These are phyloP conservation scores for Bombus superbus DNA, from an alignment of 1,140 invertebrate genomes.

Conservation along the genomic window DNA sequence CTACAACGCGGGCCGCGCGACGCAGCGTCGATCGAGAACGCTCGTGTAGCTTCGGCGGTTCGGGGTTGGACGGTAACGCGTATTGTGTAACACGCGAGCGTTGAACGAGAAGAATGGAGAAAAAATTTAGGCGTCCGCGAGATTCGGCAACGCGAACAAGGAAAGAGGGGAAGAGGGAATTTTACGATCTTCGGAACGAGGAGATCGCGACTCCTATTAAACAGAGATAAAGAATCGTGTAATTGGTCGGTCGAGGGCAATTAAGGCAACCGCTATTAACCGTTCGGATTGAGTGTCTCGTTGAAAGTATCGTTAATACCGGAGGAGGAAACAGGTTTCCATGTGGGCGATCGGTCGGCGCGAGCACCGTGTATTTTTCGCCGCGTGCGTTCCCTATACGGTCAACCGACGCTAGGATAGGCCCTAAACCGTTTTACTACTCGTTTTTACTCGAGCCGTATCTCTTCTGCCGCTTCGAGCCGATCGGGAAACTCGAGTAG, in stretches of 20 bases:
- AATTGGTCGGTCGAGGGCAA: conserved; percentile 39
- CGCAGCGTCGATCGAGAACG: too few relatives aligned
- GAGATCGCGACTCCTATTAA: neutral
- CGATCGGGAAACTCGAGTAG: conserved; percentile 30
- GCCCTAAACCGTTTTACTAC: conserved; percentile 43
- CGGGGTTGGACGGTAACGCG: neutral
- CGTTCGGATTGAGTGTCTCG: conserved; percentile 25
- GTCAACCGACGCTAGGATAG: neutral
- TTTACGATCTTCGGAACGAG: neutral
- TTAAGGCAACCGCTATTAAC: conserved; percentile 36
- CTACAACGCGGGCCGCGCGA: too few relatives aligned
- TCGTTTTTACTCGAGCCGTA: conserved; percentile 5
- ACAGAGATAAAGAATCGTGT: conserved; percentile 19
- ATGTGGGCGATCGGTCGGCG: conserved; percentile 10
- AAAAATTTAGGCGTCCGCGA: neutral
- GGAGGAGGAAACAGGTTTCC: conserved; percentile 41
- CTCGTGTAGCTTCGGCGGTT: too few relatives aligned
- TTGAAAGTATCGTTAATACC: conserved; percentile 43
- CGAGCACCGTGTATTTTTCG: conserved; percentile 16
- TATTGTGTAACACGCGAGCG: neutral
- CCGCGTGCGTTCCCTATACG: neutral
- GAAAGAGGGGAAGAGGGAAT: neutral
- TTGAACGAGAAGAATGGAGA: neutral
- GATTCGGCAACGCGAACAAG: too few relatives aligned
- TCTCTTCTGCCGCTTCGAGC: conserved; percentile 6